Percentiles rank a stretch among this genome's conserved stretches.
Evolutionary conservation across 2,113 vertebrate genomes (phyloP).

Genomic region (Aspidoscelis tigris): DNA sequence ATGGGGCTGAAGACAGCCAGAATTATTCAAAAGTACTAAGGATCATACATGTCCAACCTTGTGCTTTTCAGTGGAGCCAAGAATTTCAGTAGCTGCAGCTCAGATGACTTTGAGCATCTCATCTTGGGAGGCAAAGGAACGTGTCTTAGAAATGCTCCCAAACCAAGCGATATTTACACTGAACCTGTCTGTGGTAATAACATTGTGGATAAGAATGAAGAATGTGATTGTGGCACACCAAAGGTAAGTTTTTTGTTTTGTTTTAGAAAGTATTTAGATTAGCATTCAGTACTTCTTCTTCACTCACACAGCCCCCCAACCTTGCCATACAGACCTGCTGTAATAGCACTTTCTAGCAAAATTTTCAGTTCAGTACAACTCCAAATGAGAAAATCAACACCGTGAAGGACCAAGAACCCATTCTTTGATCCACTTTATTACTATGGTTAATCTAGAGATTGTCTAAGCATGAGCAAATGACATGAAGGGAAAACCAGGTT

Average conservation of each 20-base stretch:
- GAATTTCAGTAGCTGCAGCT: conserved; percentile 85
- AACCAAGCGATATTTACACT: conserved; percentile 70
- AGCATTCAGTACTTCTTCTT: background rate
- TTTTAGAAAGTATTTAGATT: background rate
- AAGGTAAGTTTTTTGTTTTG: conserved; percentile 69
- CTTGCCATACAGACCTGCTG: background rate
- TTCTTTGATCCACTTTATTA: background rate
- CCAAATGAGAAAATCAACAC: background rate
- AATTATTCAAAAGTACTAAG: too few relatives aligned
- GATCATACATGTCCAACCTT: background rate
- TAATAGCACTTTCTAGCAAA: background rate
- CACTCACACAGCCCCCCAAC: background rate
- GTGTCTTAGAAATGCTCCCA: conserved; percentile 86
- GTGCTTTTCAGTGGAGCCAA: conserved; percentile 73
- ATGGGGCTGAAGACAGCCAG: too few relatives aligned
- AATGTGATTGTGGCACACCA: conserved; percentile 88
- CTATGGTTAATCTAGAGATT: too few relatives aligned
- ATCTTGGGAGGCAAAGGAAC: conserved; percentile 78
- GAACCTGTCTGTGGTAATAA: conserved; percentile 83
- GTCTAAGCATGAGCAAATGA: background rate
- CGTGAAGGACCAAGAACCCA: too few relatives aligned
- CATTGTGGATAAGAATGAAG: conserved; percentile 79
- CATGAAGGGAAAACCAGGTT: background rate
- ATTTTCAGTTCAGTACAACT: background rate
- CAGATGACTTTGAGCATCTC: conserved; percentile 78